Evolutionary conservation across 2,888 invertebrate species (phyloP).

Genomic region (Aphidoletes aphidimyza): DNA sequence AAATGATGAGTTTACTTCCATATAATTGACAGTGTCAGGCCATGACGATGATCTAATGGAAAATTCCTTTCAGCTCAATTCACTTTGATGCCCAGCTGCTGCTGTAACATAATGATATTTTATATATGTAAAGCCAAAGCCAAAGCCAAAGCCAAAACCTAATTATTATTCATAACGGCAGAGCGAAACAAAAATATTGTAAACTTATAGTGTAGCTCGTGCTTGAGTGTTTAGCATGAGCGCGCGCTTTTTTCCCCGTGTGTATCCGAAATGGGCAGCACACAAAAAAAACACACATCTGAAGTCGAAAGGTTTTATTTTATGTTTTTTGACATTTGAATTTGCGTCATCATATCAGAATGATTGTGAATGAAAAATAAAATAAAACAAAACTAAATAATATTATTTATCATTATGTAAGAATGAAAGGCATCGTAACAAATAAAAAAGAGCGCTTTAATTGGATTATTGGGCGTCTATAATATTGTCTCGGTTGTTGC

Average conservation of each 20-base stretch:
- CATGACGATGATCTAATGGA: conserved; percentile 35
- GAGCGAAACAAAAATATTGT: background rate
- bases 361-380: too few species aligned
- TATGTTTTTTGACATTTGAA: background rate
- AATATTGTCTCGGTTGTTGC: too few species aligned
- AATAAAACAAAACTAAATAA: conserved; percentile 5
- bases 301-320: background rate
- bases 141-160: background rate
- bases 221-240: background rate
- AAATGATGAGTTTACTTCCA: conserved; percentile 29
- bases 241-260: too few species aligned
- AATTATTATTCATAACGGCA: conserved; percentile 31
- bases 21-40: conserved; percentile 14
- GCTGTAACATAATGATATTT: conserved; percentile 4
- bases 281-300: too few species aligned
- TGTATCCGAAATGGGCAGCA: too few species aligned
- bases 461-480: background rate
- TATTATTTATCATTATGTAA: conserved; percentile 36
- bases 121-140: conserved; percentile 2
- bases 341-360: conserved; percentile 25
- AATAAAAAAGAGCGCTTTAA: background rate
- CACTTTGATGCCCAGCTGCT: background rate
- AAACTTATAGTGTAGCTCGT: background rate
- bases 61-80: conserved; percentile 18
- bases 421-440: background rate